Evolutionary conservation across 2,888 invertebrate genomes (phyloP).

Genomic region (Liodrosophila aerea): DNA sequence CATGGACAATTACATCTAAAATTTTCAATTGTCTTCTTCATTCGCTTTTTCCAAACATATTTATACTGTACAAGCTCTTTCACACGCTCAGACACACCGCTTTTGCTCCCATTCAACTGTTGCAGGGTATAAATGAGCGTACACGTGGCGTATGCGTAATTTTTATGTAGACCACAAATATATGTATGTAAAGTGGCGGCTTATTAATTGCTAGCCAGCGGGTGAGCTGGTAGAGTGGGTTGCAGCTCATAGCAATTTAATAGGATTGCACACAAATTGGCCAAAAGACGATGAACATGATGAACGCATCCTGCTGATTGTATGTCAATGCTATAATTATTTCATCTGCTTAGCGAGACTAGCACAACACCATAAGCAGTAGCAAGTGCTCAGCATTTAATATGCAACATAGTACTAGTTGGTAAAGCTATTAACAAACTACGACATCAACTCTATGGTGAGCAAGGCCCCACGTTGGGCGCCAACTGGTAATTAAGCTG

Average conservation of each 20-base stretch:
- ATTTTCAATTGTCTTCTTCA: no score
- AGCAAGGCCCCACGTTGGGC: constrained; percentile 7
- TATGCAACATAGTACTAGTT: no score
- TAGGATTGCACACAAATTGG: constrained; percentile 32
- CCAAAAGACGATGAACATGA: constrained; percentile 19
- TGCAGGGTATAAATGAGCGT: neutral
- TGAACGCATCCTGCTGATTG: constrained; percentile 28
- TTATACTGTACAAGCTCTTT: neutral
- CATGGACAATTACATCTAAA: no score
- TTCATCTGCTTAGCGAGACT: no score
- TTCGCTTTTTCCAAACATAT: no score
- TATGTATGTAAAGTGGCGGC: constrained; percentile 44
- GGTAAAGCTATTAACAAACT: no score
- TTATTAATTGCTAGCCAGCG: constrained; percentile 54
- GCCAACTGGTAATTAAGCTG: constrained; percentile 6
- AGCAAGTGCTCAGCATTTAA: no score
- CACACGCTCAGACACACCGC: no score
- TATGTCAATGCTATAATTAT: constrained; percentile 43
- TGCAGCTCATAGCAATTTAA: constrained; percentile 29
- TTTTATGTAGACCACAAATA: constrained; percentile 39
- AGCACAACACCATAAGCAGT: no score
- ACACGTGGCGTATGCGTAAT: constrained; percentile 44
- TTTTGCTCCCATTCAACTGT: no score
- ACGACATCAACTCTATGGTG: no score
- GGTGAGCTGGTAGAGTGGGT: constrained; percentile 37